Base-by-base conservation (phyloP, 1,140 invertebrate genomes). In the Drosophila equinoxialis region DNA sequence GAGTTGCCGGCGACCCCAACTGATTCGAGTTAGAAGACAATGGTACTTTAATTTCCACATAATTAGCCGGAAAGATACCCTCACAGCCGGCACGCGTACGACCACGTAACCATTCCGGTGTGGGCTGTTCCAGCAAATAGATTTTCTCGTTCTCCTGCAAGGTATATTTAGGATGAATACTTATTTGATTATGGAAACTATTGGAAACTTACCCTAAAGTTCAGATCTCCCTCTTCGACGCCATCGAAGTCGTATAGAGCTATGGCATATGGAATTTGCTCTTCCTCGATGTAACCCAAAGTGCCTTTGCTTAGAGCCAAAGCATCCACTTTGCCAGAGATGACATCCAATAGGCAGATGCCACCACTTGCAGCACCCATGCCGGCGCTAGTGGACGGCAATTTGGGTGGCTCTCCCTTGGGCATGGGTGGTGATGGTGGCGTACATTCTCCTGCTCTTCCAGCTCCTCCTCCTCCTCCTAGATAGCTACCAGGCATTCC, bases 1-100 rank as follows among this genome's bases (percentile, higher is more conserved):
- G 55, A 23, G 58, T 8, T 58, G 58, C 13, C 60, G 59, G 80
- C 77, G 58, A 92, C 93, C 26, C 93, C 92, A 59, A 39, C 45
- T 51, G 45, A 23, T 23, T 51, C 17, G 20, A 33, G 10, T 37
- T 48, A 1, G 59, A 60, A 1, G 59, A 60, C 45, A 97, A 91
- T 54, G 96, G 96, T 77, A 96, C 93, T 89, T 95, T 95, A 51
- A 97, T 92, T 68, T 97, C 94, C 51, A 97, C 94, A 93, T 96
- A 97, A 89, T 95, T 96, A 17, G 93, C 91, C 1, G 97, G 97
- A 93, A 97, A 97, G 65, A 97, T 95, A 57, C 97, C 97, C 90
- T 95, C 94, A 59, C 92, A 92, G 17, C 94, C 94, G 51, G 84
- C 91, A 35, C 93, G 93, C 81, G 94, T 93, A 77, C 93, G 94